phyloP scores from a whole-genome alignment of 2,797 vertebrate species.

The Sebastiscus albofasciatus region DNA sequence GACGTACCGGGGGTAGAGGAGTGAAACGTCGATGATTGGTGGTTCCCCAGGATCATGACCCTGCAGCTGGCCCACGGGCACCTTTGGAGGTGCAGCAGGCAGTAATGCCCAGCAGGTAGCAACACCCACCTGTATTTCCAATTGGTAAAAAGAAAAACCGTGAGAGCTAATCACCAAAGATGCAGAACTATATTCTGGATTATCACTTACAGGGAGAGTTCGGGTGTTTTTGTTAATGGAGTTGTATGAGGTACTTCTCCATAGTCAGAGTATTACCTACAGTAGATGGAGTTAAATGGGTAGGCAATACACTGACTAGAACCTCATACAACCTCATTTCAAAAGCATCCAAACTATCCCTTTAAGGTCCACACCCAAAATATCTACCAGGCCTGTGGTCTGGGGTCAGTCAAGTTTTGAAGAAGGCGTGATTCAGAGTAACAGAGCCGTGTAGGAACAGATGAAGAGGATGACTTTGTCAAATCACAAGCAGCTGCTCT shows the following conservation, averaged over 20 bases:
- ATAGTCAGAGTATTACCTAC: too few species aligned
- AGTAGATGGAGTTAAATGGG: too few species aligned
- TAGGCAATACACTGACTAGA: not conserved
- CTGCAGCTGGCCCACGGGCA: too few species aligned
- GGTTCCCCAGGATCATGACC: too few species aligned
- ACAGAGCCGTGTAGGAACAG: constrained; percentile 15
- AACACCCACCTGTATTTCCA: too few species aligned
- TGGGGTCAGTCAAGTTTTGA: not conserved
- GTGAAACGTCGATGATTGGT: too few species aligned
- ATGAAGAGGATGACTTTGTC: constrained; percentile 27
- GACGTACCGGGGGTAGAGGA: rapidly evolving
- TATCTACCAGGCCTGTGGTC: not conserved
- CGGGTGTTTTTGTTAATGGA: not conserved
- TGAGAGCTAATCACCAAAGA: not conserved
- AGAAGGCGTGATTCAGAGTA: not conserved
- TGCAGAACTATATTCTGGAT: not conserved
- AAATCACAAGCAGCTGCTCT: constrained; percentile 71
- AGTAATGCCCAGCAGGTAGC: too few species aligned
- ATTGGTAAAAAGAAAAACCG: not conserved
- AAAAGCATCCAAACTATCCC: not conserved
- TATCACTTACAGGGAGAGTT: not conserved
- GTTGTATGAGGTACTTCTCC: not conserved
- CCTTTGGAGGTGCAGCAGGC: too few species aligned
- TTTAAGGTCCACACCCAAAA: not conserved
- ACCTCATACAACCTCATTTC: not conserved